phyloP scores from a whole-genome alignment of 1,140 invertebrate species.

The Parasteatoda tepidariorum region DNA sequence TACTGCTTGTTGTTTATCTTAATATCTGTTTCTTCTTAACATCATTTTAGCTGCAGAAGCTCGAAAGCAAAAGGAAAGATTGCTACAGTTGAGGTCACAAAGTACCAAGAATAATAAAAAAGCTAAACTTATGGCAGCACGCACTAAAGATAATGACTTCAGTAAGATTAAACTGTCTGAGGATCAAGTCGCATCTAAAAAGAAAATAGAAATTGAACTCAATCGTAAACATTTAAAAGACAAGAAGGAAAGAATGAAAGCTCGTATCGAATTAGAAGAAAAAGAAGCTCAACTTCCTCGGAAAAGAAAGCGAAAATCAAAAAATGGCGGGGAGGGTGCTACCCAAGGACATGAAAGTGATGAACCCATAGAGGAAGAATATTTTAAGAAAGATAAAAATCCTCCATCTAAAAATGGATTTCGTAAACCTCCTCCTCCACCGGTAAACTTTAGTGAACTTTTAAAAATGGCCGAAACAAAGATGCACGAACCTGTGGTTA shows the following conservation, averaged over 20 bases:
- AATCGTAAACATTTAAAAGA: slow-evolving; percentile 61
- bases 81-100: slow-evolving; percentile 79
- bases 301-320: slow-evolving; percentile 75
- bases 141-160: slow-evolving; percentile 85
- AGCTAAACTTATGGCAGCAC: slow-evolving; percentile 76
- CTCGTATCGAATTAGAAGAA: slow-evolving; percentile 71
- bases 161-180: slow-evolving; percentile 81
- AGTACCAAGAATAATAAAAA: slow-evolving; percentile 74
- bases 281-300: slow-evolving; percentile 78
- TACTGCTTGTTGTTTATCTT: too few species aligned
- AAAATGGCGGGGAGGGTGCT: slow-evolving; percentile 46
- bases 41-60: slow-evolving; percentile 66
- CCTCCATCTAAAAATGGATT: not conserved
- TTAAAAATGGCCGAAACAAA: slow-evolving; percentile 80
- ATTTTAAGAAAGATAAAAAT: slow-evolving; percentile 22
- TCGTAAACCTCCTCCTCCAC: slow-evolving; percentile 49
- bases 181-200: slow-evolving; percentile 68
- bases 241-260: slow-evolving; percentile 74
- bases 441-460: slow-evolving; percentile 64
- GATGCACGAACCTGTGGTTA: slow-evolving; percentile 80
- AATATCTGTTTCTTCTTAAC: too few species aligned
- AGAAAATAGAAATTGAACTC: slow-evolving; percentile 60
- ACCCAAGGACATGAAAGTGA: not conserved
- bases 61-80: slow-evolving; percentile 65
- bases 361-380: not conserved